Percentiles rank a stretch among this genome's conserved stretches.
These are phyloP conservation scores for Gallinago media DNA, from an alignment of 2,113 vertebrate genomes.

Conservation along the genomic window DNA sequence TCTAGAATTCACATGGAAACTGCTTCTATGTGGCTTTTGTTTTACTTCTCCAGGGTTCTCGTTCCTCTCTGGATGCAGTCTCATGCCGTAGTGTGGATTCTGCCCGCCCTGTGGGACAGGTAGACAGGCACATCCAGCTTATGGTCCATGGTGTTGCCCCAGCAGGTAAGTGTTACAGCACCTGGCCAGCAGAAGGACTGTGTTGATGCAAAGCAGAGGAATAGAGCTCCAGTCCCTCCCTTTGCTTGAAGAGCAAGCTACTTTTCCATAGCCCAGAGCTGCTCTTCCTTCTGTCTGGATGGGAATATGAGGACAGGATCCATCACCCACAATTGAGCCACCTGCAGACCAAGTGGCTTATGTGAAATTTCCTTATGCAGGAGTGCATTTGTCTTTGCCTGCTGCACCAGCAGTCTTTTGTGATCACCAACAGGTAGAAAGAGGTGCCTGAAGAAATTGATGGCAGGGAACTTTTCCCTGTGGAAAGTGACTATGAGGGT, in stretches of 20 bases:
- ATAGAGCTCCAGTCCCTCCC: neutral
- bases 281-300: neutral
- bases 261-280: neutral
- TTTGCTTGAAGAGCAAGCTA: neutral
- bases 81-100: slow-evolving; percentile 80
- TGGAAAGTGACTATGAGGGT: neutral
- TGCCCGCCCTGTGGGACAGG: slow-evolving; percentile 90
- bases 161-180: slow-evolving; percentile 81
- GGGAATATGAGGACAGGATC: neutral
- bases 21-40: neutral
- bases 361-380: neutral
- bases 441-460: neutral
- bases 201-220: neutral
- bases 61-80: slow-evolving; percentile 80
- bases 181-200: neutral
- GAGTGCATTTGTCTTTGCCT: neutral
- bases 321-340: neutral
- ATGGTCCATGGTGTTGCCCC: slow-evolving; percentile 93
- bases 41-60: slow-evolving; percentile 75
- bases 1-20: neutral
- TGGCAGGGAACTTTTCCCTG: neutral
- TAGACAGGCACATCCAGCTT: slow-evolving; percentile 96
- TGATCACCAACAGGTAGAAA: neutral
- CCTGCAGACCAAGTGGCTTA: neutral
- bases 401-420: neutral